Conservation (phyloP, 2,888 invertebrate genomes). For the Melieria omissa region DNA sequence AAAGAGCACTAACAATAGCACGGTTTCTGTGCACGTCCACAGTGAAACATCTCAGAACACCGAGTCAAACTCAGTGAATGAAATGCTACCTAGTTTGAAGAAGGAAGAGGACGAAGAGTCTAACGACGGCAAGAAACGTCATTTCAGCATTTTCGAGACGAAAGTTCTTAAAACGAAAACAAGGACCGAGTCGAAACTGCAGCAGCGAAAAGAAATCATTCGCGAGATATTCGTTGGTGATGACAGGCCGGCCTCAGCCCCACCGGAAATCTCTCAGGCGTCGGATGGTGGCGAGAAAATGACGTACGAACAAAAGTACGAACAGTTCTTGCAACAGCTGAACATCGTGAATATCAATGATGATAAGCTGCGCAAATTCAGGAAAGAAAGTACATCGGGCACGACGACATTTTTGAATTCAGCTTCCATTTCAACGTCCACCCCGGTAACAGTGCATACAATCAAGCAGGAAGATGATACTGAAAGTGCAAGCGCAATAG, state of each 20-base stretch:
- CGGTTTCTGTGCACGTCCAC: constrained; percentile 13
- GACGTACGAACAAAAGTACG: constrained; percentile 62
- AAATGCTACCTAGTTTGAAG: constrained; percentile 48
- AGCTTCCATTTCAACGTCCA: constrained; percentile 20
- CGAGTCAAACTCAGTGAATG: constrained; percentile 52
- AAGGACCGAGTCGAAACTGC: constrained; percentile 77
- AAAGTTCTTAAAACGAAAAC: constrained; percentile 80
- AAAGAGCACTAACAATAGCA: constrained; percentile 11
- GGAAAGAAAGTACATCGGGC: constrained; percentile 30
- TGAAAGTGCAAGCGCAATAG: constrained; percentile 44
- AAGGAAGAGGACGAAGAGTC: constrained; percentile 39
- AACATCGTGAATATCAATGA: constrained; percentile 54
- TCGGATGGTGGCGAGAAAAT: constrained; percentile 45
- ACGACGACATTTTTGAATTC: constrained; percentile 26
- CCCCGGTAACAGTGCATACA: constrained; percentile 24
- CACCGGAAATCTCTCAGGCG: constrained; percentile 70
- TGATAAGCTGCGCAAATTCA: constrained; percentile 49
- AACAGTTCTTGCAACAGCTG: constrained; percentile 63
- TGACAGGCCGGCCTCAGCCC: constrained; percentile 84
- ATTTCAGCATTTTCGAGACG: constrained; percentile 72
- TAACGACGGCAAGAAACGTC: constrained; percentile 50
- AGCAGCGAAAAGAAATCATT: constrained; percentile 81
- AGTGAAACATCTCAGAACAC: constrained; percentile 54
- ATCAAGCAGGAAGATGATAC: constrained; percentile 47
- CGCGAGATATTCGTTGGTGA: constrained; percentile 81